These are phyloP conservation scores for Hypsibius dujardini DNA, from an alignment of 1,140 invertebrate species.

Conservation along the genomic window DNA sequence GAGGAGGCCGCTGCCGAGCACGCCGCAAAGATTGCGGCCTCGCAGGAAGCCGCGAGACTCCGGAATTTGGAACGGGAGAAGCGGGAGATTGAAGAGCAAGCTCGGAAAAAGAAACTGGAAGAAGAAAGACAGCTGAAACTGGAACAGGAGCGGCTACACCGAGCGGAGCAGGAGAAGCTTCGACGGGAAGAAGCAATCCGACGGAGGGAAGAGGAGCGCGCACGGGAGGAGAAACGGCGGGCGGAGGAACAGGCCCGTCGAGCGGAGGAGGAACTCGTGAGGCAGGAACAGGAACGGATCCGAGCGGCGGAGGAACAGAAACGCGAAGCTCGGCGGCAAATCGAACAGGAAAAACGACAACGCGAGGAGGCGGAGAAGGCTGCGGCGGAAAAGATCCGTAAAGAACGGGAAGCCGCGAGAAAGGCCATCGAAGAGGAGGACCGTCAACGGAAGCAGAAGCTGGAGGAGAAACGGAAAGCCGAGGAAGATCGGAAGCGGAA, in stretches of 20 bases:
- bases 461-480: slow-evolving; percentile 1
- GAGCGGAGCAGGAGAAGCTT: not conserved
- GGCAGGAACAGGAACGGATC: not conserved
- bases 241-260: not conserved
- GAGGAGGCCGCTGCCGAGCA: too few relatives aligned
- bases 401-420: not conserved
- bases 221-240: not conserved
- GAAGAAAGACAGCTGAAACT: not conserved
- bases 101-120: not conserved
- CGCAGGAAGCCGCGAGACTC: slow-evolving; percentile 3
- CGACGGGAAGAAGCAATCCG: not conserved
- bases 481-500: not conserved
- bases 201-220: not conserved
- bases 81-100: not conserved
- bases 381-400: not conserved
- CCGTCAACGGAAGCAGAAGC: not conserved
- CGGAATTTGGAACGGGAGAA: slow-evolving; percentile 5
- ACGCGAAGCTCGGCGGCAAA: not conserved
- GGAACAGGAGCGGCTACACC: not conserved
- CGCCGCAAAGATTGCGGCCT: not conserved
- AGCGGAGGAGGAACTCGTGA: not conserved
- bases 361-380: slow-evolving; percentile 7
- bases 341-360: not conserved
- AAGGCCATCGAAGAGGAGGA: not conserved
- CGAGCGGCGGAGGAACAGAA: not conserved